Percentiles rank a stretch among this genome's conserved stretches.
Evolutionary conservation across 2,113 vertebrate species (phyloP).

Genomic region (Hydrolagus affinis): DNA sequence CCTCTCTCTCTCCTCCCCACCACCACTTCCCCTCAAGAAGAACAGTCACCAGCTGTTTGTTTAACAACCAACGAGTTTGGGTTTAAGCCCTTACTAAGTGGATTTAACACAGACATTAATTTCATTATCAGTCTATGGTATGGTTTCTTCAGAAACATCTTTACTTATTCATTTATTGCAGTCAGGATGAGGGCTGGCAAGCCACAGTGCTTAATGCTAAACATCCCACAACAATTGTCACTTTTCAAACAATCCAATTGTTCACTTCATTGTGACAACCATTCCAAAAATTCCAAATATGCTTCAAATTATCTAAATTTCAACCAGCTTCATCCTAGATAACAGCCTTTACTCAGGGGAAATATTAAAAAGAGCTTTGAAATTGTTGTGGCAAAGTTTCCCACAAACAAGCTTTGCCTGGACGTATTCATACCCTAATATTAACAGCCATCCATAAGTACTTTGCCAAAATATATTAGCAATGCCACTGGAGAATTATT

Average conservation of each 20-base stretch:
- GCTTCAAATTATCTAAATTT: constrained; percentile 29
- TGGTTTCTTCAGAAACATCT: not conserved
- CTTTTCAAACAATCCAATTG: not conserved
- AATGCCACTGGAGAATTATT: not conserved
- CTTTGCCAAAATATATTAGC: constrained; percentile 15
- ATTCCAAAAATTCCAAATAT: constrained; percentile 29
- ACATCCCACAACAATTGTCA: not conserved
- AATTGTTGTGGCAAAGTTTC: constrained; percentile 25
- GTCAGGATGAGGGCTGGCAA: not conserved
- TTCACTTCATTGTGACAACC: constrained; percentile 1
- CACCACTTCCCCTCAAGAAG: too few relatives aligned
- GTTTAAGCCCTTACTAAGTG: too few relatives aligned
- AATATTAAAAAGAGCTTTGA: constrained; percentile 13
- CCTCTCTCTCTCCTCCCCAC: too few relatives aligned
- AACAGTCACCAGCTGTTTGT: too few relatives aligned
- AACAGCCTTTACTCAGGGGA: not conserved
- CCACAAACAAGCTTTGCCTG: constrained; percentile 16
- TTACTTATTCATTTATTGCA: not conserved
- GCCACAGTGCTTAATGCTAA: not conserved
- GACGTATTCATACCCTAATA: constrained; percentile 22
- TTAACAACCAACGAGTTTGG: too few relatives aligned
- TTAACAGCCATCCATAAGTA: constrained; percentile 30
- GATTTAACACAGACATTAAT: too few relatives aligned
- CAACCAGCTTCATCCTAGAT: not conserved
- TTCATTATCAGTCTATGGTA: not conserved